Evolutionary conservation across 2,797 vertebrate species (phyloP).

Genomic region (Picus viridis): DNA sequence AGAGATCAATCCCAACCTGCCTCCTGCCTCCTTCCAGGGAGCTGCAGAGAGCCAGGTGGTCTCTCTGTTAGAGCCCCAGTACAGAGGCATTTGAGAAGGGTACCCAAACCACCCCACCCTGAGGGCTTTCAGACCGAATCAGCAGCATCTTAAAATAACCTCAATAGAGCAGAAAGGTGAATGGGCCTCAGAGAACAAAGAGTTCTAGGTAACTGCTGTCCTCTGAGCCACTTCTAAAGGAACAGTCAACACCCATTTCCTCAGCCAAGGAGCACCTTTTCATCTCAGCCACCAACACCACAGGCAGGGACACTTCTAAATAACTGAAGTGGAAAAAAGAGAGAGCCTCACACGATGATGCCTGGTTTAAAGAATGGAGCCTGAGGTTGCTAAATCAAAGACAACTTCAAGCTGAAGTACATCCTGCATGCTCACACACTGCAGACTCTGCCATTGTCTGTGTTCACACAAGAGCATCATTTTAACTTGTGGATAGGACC

Average conservation of each 20-base stretch:
- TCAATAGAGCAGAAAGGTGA: neutral
- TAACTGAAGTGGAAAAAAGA: neutral
- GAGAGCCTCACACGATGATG: neutral
- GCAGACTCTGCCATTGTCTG: neutral
- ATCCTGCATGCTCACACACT: neutral
- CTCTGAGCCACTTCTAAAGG: neutral
- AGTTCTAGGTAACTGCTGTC: neutral
- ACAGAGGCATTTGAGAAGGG: neutral
- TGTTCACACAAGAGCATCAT: neutral
- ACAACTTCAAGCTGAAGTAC: neutral
- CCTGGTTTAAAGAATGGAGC: neutral
- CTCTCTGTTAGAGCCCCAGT: neutral
- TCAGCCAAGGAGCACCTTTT: neutral
- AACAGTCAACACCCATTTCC: conserved; percentile 18
- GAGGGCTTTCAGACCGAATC: neutral
- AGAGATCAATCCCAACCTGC: no score
- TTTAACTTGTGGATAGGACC: neutral
- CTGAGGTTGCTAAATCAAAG: conserved; percentile 24
- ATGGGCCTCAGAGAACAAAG: neutral
- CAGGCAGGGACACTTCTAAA: neutral
- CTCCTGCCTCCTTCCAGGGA: no score
- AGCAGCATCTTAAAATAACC: neutral
- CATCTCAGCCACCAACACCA: neutral
- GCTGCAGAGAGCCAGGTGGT: neutral
- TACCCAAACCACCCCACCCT: neutral